phyloP scores from a whole-genome alignment of 1,140 invertebrate species.

The Listronotus bonariensis region DNA sequence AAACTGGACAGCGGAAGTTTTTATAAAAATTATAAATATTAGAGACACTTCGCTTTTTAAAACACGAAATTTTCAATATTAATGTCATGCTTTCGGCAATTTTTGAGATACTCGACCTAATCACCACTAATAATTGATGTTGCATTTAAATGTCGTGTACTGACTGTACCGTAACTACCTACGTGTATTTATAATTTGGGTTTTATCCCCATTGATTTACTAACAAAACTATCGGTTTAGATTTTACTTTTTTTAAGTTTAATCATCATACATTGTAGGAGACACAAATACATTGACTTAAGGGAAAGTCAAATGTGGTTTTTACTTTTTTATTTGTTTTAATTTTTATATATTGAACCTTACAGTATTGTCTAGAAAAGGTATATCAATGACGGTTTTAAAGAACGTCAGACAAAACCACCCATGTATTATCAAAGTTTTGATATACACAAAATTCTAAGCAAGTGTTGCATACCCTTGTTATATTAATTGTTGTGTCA shows the following conservation, averaged over 20 bases:
- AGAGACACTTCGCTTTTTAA: not conserved
- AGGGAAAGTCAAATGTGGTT: not conserved
- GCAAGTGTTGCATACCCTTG: too few species aligned
- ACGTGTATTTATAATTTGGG: constrained; percentile 13
- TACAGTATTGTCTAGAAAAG: too few species aligned
- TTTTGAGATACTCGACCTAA: not conserved
- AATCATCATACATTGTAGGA: not conserved
- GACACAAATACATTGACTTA: constrained; percentile 1
- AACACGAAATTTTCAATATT: not conserved
- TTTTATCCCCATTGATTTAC: constrained; percentile 18
- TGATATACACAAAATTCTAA: too few species aligned
- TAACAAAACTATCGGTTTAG: constrained; percentile 9
- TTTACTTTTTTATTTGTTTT: not conserved
- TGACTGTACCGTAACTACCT: constrained; percentile 19
- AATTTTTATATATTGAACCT: too few species aligned
- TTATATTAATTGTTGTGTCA: too few species aligned
- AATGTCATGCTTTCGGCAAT: not conserved
- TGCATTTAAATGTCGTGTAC: constrained; percentile 37
- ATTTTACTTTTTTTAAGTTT: not conserved
- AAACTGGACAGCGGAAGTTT: too few species aligned
- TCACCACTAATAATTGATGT: constrained; percentile 26
- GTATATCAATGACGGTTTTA: too few species aligned
- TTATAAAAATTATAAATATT: too few species aligned
- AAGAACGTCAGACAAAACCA: too few species aligned
- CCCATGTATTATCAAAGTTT: too few species aligned